Evolutionary conservation across 2,888 invertebrate species (phyloP), one percentile per base, ranked within the genome.

Genomic region (Amphipoea oculea): DNA sequence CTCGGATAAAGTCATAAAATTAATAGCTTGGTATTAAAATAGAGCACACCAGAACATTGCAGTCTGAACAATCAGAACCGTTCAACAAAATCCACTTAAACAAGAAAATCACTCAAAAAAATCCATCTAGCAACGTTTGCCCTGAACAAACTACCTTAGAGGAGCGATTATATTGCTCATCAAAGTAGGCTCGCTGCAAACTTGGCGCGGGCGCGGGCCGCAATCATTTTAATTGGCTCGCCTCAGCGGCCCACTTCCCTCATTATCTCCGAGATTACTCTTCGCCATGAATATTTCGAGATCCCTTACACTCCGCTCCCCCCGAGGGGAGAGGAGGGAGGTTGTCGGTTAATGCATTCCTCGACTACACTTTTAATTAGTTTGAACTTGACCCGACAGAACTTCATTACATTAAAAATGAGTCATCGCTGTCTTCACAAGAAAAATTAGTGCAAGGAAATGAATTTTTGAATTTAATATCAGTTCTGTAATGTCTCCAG

Each of bases 151-250:
- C 77, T 87, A 88, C 86, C 83, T 88, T 86, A 84, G 78, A 69
- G 81, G 66, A 75, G 82, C 83, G 86, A 84, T 90, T 89, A 85
- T 83, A 85, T 82, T 67, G 84, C 88, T 84, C 88, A 88, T 86
- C 89, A 87, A 83, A 89, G 86, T 87, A 83, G 79, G 81, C 85
- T 65, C 54, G 75, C 81, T 82, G 74, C 82, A 69, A 85, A 83
- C 77, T 86, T 81, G 76, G 78, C 67, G 83, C 80, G 80, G 57
- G n/a, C n/a, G 73, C 80, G 82, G 83, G 76, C 91, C 84, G 88
- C 90, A 90, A 91, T 91, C 91, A 90, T 90, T 91, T 90, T 91
- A 91, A 91, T 91, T 91, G 91, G 89, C 87, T 82, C 86, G 84
- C 88, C 89, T 89, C 87, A 79, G 89, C 88, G 87, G 83, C 84